Percentiles rank a stretch among this genome's conserved stretches.
Conservation (phyloP, 2,797 vertebrate species). For the Sciurus carolinensis region DNA sequence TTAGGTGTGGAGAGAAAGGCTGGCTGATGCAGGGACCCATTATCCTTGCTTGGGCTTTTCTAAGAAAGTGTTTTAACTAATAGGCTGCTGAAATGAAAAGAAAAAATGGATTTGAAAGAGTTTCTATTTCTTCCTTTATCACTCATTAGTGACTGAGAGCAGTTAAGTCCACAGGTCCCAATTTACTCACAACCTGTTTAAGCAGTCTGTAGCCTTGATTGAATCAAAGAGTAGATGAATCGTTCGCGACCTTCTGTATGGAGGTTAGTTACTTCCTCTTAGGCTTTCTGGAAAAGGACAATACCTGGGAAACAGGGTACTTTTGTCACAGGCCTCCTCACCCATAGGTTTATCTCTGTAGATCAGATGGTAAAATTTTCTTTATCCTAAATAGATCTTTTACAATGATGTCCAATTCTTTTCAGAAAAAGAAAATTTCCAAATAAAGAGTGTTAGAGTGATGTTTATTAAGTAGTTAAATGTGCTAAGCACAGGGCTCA, state of each 20-base stretch:
- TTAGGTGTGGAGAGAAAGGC: neutral
- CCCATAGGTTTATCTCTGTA: neutral
- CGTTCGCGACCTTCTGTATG: neutral
- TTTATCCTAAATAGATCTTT: slow-evolving; percentile 8
- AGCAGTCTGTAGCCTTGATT: neutral
- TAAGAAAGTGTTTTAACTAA: slow-evolving; percentile 41
- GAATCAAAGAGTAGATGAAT: neutral
- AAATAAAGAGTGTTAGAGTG: neutral
- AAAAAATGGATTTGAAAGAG: slow-evolving; percentile 44
- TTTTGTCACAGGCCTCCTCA: neutral
- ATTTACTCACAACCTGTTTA: neutral
- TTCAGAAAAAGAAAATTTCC: neutral
- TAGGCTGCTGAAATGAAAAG: slow-evolving; percentile 35
- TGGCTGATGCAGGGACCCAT: neutral
- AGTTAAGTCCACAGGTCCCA: neutral
- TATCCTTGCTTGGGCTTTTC: neutral
- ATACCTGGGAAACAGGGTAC: neutral
- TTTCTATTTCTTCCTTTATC: slow-evolving; percentile 15
- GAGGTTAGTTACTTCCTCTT: neutral
- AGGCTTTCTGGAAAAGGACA: neutral
- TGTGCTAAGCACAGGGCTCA: neutral
- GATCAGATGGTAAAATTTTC: neutral
- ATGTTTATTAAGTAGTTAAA: neutral
- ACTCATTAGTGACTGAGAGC: slow-evolving; percentile 24
- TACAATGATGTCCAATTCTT: neutral